These are phyloP conservation scores for Erythrocebus patas DNA, from an alignment of 2,113 vertebrate species.

Conservation along the genomic window DNA sequence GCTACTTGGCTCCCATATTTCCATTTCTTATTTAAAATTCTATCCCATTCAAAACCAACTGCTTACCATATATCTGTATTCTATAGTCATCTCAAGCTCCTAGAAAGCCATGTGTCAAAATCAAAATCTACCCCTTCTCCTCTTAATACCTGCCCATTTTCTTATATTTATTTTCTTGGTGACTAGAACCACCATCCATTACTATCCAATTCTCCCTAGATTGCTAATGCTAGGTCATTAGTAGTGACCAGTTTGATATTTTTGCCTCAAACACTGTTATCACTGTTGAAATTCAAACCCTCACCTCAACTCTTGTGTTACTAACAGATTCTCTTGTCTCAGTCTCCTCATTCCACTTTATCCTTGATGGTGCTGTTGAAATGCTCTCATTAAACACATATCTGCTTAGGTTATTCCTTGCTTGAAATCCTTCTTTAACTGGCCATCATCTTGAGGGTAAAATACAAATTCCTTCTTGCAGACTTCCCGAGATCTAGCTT, in stretches of 20 bases:
- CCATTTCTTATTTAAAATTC: background rate
- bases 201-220: background rate
- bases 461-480: background rate
- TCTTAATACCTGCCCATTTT: background rate
- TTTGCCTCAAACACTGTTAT: background rate
- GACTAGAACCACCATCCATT: background rate
- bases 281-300: background rate
- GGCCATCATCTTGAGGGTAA: background rate
- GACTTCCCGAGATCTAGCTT: background rate
- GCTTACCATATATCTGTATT: background rate
- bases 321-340: background rate
- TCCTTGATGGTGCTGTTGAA: background rate
- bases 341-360: background rate
- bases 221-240: background rate
- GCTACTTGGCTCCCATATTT: background rate
- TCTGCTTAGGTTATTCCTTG: background rate
- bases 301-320: background rate
- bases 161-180: background rate
- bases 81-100: background rate
- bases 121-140: background rate
- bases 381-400: background rate
- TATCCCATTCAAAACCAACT: background rate
- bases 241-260: background rate
- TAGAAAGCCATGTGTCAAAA: background rate
- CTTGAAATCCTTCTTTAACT: background rate